A percentile compares a stretch with the other conserved stretches of the same genome.
Evolutionary conservation across 1,140 invertebrate species (phyloP).

Genomic region (Tenebrio molitor): DNA sequence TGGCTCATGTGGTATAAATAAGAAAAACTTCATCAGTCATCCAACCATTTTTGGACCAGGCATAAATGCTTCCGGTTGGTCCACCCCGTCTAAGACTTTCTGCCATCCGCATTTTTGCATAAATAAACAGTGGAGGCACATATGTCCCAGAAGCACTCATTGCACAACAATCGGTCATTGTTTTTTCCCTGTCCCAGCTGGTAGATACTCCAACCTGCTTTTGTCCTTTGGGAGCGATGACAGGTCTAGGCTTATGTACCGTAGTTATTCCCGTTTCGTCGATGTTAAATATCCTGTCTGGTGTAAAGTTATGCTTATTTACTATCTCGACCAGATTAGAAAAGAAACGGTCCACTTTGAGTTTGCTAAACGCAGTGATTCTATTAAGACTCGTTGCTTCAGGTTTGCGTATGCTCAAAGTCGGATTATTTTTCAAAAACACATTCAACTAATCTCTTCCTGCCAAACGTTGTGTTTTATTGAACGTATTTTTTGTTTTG

Average conservation of each 20-base stretch:
- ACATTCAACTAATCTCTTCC: not conserved
- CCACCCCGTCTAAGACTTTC: constrained; percentile 60
- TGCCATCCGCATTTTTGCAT: constrained; percentile 60
- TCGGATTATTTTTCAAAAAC: no score
- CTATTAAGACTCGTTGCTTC: no score
- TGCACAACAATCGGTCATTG: constrained; percentile 62
- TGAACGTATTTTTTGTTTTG: not conserved
- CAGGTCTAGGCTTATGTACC: no score
- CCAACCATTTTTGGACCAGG: constrained; percentile 62
- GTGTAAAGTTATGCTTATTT: no score
- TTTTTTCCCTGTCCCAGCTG: constrained; percentile 43
- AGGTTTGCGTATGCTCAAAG: no score
- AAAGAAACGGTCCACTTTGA: no score
- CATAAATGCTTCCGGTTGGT: constrained; percentile 58
- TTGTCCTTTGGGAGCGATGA: no score
- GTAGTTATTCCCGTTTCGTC: no score
- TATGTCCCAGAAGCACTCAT: constrained; percentile 62
- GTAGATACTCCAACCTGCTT: constrained; percentile 3
- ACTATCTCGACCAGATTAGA: no score
- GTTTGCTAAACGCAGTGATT: no score
- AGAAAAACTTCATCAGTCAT: constrained; percentile 62
- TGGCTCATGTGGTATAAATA: constrained; percentile 54
- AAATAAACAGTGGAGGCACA: constrained; percentile 63
- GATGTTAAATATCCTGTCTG: no score
- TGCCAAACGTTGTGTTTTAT: not conserved